Base-by-base conservation (phyloP, 1,140 invertebrate genomes). In the Papilio glaucus region DNA sequence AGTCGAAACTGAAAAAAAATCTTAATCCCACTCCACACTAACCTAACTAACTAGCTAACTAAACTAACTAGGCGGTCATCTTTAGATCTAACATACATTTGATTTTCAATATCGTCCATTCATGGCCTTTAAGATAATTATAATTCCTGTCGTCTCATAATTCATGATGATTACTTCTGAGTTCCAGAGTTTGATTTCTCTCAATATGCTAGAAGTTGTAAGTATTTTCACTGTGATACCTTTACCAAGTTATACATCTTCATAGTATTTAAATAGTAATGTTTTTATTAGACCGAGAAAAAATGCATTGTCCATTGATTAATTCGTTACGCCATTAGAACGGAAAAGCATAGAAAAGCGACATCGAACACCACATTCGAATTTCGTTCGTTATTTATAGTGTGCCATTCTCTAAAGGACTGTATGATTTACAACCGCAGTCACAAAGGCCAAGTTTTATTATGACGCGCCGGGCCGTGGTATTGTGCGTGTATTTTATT, bases 401-500 rank as follows among this genome's bases (percentile, higher is more conserved):
- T 84, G 73, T 85, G 81, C 89, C 85, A 88, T 92, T 92, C 87
- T 86, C 85, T 85, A 86, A 88, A 88, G 82, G 85, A 88, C 83
- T 87, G 80, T 87, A 89, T 92, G 89, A 92, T 91, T 92, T 91
- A 92, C 86, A 85, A 75, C 86, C 82, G 70, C 72, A 75, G 72
- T 81, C 84, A 92, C 90, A 92, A 92, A 88, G 85, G 88, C 83
- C 82, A 81, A 81, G 78, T 86, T 82, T 90, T 91, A 92, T 91
- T 92, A 92, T 92, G 90, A 91, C 88, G 86, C 86, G 87, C 83
- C 85, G 83, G 85, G 82, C 86, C 84, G 78, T 82, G 81, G 83
- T 87, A 88, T 93, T 93, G 89, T 91, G 87, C 85, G 80, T 80
- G 74, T 81, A 86, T 86, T 89, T 87, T 87, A 91, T 91, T 91